Conservation (phyloP, 2,888 invertebrate genomes). For the Syrista parreyssii region DNA sequence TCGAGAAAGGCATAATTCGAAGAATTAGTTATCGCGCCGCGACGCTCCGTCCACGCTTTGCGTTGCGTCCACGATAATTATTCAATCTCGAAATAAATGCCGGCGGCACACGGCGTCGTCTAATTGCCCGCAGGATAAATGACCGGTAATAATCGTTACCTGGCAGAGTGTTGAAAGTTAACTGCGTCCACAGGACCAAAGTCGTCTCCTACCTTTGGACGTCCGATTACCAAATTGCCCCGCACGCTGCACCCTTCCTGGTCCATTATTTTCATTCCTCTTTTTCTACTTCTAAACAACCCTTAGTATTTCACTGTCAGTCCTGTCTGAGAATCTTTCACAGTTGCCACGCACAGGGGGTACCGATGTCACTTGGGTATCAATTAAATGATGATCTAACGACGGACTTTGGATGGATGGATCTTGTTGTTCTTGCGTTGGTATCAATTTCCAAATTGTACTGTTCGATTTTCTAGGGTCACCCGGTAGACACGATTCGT, state of each 20-base stretch:
- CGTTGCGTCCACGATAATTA: background rate
- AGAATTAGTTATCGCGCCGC: constrained; percentile 1
- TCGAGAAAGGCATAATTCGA: background rate
- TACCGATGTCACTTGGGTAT: background rate
- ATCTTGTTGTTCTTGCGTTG: too few species aligned
- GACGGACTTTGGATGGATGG: too few species aligned
- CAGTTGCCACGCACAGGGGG: background rate
- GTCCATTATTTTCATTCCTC: background rate
- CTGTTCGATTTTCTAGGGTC: background rate
- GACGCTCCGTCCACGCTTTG: background rate
- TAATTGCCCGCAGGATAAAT: constrained; percentile 7
- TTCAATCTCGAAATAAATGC: constrained; percentile 5
- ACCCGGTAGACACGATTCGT: background rate
- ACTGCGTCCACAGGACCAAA: background rate
- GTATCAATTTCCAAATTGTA: too few species aligned
- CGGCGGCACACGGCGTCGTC: background rate
- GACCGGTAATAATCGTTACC: constrained; percentile 7
- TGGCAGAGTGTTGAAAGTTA: constrained; percentile 1
- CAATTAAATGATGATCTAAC: background rate
- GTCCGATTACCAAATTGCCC: background rate
- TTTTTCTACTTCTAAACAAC: background rate
- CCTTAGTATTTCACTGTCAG: background rate
- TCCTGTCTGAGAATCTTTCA: background rate
- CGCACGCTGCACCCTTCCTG: background rate
- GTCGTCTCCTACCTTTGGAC: background rate